Base-by-base conservation (phyloP, 2,888 invertebrate genomes). In the Lagria hirta region DNA sequence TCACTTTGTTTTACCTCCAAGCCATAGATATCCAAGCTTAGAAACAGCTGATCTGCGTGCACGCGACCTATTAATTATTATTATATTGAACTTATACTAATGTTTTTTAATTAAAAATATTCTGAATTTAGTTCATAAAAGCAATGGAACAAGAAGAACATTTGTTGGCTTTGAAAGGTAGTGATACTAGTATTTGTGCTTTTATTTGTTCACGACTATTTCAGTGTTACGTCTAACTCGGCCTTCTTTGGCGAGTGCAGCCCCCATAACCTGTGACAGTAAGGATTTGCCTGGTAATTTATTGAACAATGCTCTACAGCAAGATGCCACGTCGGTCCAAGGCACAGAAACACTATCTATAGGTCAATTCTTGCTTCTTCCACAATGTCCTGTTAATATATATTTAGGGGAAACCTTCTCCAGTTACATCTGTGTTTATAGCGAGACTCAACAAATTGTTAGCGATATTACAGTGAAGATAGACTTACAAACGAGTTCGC, bases 321-420 rank as follows among this genome's bases (percentile, higher is more conserved):
- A 84, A 60, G 94, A 95, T 73, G 84, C 88, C 8, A 87, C 90
- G n/a, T 78, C 88, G 16, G 86, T 90, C 1, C 79, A 81, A 45
- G 87, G 87, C 40, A 80, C 89, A 65, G 90, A 91, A 72, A 86
- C 88, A 0, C 74, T 89, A 36, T 82, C 85, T n/a, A 78, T 88
- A 36, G 94, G 95, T 1, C 91, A 95, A 63, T 90, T 95, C 68
- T 77, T 98, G 62, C 77, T 96, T 41, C 74, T 98, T 34, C 98
- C 98, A 7, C 97, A 97, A 75, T 94, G 91, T 69, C 97, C 98
- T 73, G 97, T 97, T 3, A 97, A 94, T 68, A 96, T 99, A 60
- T 98, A 97, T 70, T 76, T 99, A 27, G 99, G 96, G 10, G 98
- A 99, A 78, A 97, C 95, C 7, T 98, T 99, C 74, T 91, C 97